phyloP scores from a whole-genome alignment of 2,113 vertebrate species.

The Erythrolamprus reginae region DNA sequence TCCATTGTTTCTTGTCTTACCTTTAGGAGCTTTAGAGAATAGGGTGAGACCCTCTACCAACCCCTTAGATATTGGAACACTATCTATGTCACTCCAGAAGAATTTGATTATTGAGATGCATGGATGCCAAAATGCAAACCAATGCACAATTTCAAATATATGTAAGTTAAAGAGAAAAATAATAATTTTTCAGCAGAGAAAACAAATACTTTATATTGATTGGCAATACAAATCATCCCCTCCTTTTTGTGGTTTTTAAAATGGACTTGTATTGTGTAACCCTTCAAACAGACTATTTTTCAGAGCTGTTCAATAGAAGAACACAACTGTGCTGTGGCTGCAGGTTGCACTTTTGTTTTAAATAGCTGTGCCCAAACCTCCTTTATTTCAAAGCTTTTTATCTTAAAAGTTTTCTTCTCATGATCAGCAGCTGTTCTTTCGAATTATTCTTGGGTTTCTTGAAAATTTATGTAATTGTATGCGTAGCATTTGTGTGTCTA shows the following conservation, averaged over 20 bases:
- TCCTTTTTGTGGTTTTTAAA: neutral
- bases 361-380: neutral
- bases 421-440: neutral
- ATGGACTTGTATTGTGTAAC: neutral
- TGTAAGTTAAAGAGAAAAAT: neutral
- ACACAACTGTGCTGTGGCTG: neutral
- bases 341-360: neutral
- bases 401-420: neutral
- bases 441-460: neutral
- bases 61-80: neutral
- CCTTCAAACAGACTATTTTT: neutral
- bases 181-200: neutral
- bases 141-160: neutral
- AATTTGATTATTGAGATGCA: neutral
- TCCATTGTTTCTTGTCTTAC: neutral
- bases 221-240: neutral
- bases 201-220: neutral
- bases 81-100: neutral
- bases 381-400: neutral
- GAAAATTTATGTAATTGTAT: neutral
- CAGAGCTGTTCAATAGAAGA: neutral
- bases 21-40: neutral
- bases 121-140: neutral
- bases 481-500: neutral
- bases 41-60: neutral